A percentile compares a stretch with the other conserved stretches of the same genome.
Evolutionary conservation across 2,113 vertebrate genomes (phyloP).

Genomic region (Anthoscopus minutus): DNA sequence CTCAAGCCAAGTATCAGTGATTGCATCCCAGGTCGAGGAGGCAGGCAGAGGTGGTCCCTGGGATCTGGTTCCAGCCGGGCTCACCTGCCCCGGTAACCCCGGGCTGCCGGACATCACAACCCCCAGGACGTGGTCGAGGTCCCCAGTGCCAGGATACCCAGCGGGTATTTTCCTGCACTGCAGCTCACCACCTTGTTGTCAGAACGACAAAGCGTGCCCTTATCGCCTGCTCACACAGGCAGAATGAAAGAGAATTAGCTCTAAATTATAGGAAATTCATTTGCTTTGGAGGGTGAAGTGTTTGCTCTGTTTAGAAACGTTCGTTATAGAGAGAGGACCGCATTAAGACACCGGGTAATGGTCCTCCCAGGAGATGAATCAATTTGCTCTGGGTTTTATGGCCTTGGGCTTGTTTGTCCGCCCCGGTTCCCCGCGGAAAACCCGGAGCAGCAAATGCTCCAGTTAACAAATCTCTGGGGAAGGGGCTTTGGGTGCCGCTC

Average conservation of each 20-base stretch:
- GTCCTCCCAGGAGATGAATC: slow-evolving; percentile 70
- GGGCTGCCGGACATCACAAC: fast-evolving
- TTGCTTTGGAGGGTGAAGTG: slow-evolving; percentile 70
- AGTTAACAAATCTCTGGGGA: neutral
- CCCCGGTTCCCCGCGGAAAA: neutral
- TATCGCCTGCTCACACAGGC: slow-evolving; percentile 72
- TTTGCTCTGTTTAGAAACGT: slow-evolving; percentile 66
- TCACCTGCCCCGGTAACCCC: fast-evolving
- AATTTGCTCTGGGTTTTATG: slow-evolving; percentile 75
- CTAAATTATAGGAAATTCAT: slow-evolving; percentile 76
- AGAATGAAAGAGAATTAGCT: slow-evolving; percentile 76
- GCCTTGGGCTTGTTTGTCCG: slow-evolving; percentile 60
- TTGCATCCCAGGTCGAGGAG: too few species aligned
- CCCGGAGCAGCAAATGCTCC: neutral
- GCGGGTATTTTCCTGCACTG: slow-evolving; percentile 18
- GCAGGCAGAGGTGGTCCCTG: neutral
- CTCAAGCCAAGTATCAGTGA: neutral
- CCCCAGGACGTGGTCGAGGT: fast-evolving
- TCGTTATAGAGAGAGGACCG: slow-evolving; percentile 30
- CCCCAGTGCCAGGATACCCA: neutral
- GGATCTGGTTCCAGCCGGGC: fast-evolving
- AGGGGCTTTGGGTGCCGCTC: neutral
- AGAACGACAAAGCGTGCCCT: slow-evolving; percentile 59
- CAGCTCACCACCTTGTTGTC: slow-evolving; percentile 28
- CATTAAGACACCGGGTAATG: slow-evolving; percentile 74